Evolutionary conservation across 2,797 vertebrate species (phyloP), one percentile per base, ranked within the genome.

Genomic region (Bradypus variegatus): DNA sequence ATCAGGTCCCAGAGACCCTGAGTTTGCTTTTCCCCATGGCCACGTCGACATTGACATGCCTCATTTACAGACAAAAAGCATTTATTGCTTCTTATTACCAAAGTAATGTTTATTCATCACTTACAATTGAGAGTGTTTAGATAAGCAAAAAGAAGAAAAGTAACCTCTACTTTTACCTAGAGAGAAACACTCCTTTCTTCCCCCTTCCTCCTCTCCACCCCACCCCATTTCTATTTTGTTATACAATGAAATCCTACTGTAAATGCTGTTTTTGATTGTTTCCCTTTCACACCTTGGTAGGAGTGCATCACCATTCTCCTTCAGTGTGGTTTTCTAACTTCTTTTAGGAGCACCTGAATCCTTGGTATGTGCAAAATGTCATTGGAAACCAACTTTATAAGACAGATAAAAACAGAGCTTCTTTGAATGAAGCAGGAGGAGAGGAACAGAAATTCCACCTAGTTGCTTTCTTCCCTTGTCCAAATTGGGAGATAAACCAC

Each of bases 11-110:
- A 21, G 23, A 80, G 90, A 90, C 84, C 48, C 93, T 33, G 53
- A 89, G 79, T 45, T 95, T 45, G 65, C 85, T 81, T 69, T 89
- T 95, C 86, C 89, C 86, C 36, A 45, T 69, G 15, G 33, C 8
- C 41, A 45, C 41, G 8, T 45, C 41, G 41, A 45, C 41, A 45
- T 45, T 81, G 83, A 91, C 18, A 11, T 78, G 90, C 38, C 12
- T 55, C 16, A 79, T n/a, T 82, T 79, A 27, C 2, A 75, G 72
- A 62, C 11, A 55, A 38, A 77, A 4, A 60, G 21, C 14, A 12
- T 50, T 4, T 65, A 10, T 93, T 53, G 53, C 18, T 62, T 86
- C 36, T 86, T 70, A 60, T 78, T 82, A 16, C 27, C 33, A 14
- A 88, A 81, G n/a, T 69, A 45, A 72, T 53, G 75, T 23, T 29